A percentile compares a stretch with the other conserved stretches of the same genome.
phyloP scores from a whole-genome alignment of 2,797 vertebrate genomes.

The Mormyrops attenuatus region DNA sequence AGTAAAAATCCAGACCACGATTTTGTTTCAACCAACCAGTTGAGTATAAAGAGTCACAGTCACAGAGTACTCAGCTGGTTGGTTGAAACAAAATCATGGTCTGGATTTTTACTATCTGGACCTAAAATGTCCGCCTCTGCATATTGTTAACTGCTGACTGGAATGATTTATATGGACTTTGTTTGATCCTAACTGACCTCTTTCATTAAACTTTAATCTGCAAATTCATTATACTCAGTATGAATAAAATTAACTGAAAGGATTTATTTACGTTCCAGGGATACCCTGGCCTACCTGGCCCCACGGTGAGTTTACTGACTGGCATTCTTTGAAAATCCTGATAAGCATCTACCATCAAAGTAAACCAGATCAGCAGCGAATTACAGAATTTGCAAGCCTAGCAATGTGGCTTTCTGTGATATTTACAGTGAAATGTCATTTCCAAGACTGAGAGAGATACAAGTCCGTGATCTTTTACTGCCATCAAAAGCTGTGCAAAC shows the following conservation, averaged over 20 bases:
- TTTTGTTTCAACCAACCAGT: not conserved
- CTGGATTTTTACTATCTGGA: not conserved
- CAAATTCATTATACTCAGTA: not conserved
- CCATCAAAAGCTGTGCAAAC: not conserved
- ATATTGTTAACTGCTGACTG: not conserved
- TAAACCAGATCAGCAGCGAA: not conserved
- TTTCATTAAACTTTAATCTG: not conserved
- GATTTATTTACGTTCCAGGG: conserved; percentile 34
- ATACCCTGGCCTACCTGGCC: conserved; percentile 39
- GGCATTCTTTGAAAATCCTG: not conserved
- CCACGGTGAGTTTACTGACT: conserved; percentile 30
- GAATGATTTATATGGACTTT: not conserved
- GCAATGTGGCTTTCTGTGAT: not conserved
- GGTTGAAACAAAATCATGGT: not conserved
- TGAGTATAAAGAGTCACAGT: not conserved
- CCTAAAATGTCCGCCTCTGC: not conserved
- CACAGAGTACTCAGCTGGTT: not conserved
- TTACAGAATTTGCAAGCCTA: not conserved
- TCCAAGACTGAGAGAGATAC: not conserved
- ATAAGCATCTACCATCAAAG: not conserved
- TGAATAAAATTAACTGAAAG: not conserved
- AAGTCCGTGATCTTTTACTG: not conserved
- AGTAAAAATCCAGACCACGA: not conserved
- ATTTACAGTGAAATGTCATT: not conserved
- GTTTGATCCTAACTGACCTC: not conserved